These are phyloP conservation scores for Alethe castanea DNA, from an alignment of 2,113 vertebrate genomes.

Conservation along the genomic window DNA sequence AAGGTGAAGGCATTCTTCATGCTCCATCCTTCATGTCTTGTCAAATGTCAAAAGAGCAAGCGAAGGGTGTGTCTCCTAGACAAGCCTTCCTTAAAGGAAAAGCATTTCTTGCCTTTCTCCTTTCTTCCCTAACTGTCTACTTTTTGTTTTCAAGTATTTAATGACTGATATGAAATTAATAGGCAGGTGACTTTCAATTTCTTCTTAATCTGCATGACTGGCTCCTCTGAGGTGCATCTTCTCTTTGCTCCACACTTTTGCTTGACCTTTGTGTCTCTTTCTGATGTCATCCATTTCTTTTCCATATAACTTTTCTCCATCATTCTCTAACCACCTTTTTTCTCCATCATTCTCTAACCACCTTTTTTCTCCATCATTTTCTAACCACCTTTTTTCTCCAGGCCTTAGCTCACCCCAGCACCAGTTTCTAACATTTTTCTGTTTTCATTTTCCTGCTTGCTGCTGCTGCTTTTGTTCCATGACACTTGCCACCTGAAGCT, in stretches of 20 bases:
- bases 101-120: neutral
- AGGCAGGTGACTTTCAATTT: neutral
- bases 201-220: slow-evolving; percentile 47
- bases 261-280: neutral
- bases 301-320: neutral
- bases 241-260: neutral
- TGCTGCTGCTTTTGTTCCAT: slow-evolving; percentile 22
- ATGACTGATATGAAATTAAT: slow-evolving; percentile 16
- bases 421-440: slow-evolving; percentile 16
- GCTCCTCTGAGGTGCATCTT: neutral
- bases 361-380: neutral
- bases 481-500: slow-evolving; percentile 66
- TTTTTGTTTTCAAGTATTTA: neutral
- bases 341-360: slow-evolving; percentile 17
- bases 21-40: slow-evolving; percentile 37
- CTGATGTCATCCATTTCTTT: neutral
- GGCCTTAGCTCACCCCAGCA: neutral
- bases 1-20: neutral
- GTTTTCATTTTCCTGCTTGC: slow-evolving; percentile 49
- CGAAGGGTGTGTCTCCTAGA: slow-evolving; percentile 27
- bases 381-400: neutral
- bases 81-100: slow-evolving; percentile 3
- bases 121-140: neutral
- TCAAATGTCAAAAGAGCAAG: slow-evolving; percentile 50
- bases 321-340: neutral